Percentiles rank a stretch among this genome's conserved stretches.
Conservation (phyloP, 1,140 invertebrate species). For the Calliopsis andreniformis region DNA sequence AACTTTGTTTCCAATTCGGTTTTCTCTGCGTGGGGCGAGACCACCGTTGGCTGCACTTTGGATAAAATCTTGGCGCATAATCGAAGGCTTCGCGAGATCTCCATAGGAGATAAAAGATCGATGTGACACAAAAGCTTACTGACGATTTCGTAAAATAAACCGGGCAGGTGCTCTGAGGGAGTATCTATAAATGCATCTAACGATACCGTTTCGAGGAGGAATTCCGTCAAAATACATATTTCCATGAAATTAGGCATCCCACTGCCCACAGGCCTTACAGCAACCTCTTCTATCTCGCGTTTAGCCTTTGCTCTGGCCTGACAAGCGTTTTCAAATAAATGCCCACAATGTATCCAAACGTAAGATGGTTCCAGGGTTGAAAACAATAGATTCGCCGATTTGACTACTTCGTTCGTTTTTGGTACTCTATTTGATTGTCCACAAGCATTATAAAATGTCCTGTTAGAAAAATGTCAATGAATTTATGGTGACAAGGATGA, state of each 20-base stretch:
- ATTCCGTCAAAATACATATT: constrained; percentile 88
- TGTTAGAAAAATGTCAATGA: constrained; percentile 63
- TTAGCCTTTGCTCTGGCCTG: constrained; percentile 70
- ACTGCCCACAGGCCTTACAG: constrained; percentile 82
- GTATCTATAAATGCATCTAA: constrained; percentile 91
- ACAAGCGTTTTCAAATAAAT: constrained; percentile 86
- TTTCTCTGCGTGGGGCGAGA: constrained; percentile 67
- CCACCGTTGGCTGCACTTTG: constrained; percentile 87
- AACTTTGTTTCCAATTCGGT: constrained; percentile 51
- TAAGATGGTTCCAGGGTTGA: constrained; percentile 92
- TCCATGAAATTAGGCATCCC: constrained; percentile 85
- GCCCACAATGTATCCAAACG: constrained; percentile 92
- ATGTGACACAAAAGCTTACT: constrained; percentile 84
- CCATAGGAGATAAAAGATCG: constrained; percentile 83
- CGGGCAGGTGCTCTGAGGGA: constrained; percentile 90
- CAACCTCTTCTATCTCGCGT: constrained; percentile 54
- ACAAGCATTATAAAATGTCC: constrained; percentile 82
- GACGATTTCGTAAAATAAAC: constrained; percentile 86
- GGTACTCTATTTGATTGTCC: constrained; percentile 66
- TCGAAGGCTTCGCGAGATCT: constrained; percentile 85
- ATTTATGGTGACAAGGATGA: constrained; percentile 26
- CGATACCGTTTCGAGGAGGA: constrained; percentile 90
- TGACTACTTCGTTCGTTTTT: constrained; percentile 85
- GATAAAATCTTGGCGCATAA: constrained; percentile 89
- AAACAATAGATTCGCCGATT: constrained; percentile 93